Evolutionary conservation across 53 echinoderm and acorn worm species (phyloP).

Genomic region (Temnopleurus reevesii): DNA sequence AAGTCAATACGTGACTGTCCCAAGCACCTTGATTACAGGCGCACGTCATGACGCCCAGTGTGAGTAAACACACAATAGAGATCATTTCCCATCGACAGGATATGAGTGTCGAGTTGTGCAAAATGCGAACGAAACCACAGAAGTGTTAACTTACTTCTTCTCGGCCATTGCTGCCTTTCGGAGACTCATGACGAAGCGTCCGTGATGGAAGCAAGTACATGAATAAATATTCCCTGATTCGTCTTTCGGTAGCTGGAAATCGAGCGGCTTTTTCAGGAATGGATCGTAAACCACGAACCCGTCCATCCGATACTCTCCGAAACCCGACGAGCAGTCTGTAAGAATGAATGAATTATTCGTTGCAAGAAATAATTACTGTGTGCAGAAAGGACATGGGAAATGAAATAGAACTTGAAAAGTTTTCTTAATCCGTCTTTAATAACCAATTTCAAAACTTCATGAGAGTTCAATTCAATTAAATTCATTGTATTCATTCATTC

Average conservation of each 20-base stretch:
- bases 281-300: conserved; percentile 85
- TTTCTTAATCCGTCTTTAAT: neutral
- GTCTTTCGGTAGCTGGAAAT: conserved; percentile 68
- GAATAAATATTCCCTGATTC: conserved; percentile 42
- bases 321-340: conserved; percentile 70
- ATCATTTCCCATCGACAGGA: too few relatives aligned
- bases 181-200: conserved; percentile 87
- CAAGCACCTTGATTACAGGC: too few relatives aligned
- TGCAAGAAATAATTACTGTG: neutral
- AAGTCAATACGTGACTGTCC: too few relatives aligned
- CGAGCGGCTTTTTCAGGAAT: conserved; percentile 61
- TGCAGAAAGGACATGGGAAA: neutral
- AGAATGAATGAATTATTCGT: neutral
- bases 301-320: conserved; percentile 72
- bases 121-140: too few relatives aligned
- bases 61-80: too few relatives aligned
- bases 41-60: too few relatives aligned
- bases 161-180: conserved; percentile 78
- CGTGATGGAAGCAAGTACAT: conserved; percentile 82
- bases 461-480: too few relatives aligned
- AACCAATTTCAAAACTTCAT: too few relatives aligned
- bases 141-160: conserved; percentile 55
- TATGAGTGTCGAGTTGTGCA: too few relatives aligned
- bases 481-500: too few relatives aligned
- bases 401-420: neutral